These are phyloP conservation scores for Melospiza melodia DNA, from an alignment of 2,113 vertebrate genomes.

Conservation along the genomic window DNA sequence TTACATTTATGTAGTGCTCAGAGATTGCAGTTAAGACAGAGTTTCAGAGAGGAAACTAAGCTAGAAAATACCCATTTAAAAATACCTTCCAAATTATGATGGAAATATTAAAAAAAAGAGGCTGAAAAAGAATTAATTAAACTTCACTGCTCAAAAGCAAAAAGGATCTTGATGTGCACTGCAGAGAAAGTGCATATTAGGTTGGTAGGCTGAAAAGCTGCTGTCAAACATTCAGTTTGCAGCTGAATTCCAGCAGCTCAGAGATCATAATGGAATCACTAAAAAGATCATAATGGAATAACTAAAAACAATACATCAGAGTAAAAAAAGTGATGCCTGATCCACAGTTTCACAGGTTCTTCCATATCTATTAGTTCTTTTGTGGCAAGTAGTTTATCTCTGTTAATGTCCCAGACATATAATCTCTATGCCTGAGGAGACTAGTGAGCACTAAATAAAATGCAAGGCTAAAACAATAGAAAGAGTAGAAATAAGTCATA, in stretches of 20 bases:
- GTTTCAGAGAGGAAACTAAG: not conserved
- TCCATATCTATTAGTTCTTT: not conserved
- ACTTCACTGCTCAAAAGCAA: not conserved
- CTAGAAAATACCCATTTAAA: not conserved
- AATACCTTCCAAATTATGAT: not conserved
- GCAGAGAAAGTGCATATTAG: not conserved
- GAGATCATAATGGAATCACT: not conserved
- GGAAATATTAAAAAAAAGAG: not conserved
- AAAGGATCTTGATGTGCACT: not conserved
- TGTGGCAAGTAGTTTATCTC: not conserved
- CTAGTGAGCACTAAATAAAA: not conserved
- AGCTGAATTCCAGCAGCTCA: not conserved
- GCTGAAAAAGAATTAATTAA: not conserved
- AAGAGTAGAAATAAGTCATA: not conserved
- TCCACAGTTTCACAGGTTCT: not conserved
- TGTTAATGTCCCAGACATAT: not conserved
- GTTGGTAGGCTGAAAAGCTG: not conserved
- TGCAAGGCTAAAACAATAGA: not conserved
- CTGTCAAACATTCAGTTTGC: not conserved
- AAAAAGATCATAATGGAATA: not conserved
- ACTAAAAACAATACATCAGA: not conserved
- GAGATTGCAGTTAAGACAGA: not conserved
- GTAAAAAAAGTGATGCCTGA: not conserved
- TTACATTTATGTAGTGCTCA: accelerated
- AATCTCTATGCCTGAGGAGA: not conserved